Conservation (phyloP, 2,797 vertebrate species). For the Cryptoprocta ferox region DNA sequence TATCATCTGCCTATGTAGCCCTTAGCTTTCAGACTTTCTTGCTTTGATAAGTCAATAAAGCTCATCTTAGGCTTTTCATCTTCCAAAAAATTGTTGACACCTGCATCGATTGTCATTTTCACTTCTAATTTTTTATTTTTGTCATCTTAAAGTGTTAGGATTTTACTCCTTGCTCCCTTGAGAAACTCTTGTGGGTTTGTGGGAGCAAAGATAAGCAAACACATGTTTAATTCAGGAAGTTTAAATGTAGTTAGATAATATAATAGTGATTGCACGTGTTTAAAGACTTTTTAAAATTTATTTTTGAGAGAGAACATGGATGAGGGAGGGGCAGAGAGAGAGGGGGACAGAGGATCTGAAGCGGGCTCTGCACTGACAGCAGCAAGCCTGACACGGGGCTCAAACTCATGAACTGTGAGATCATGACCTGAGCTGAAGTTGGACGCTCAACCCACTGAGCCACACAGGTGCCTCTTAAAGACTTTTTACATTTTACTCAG, state of each 20-base stretch:
- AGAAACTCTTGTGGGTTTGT: not conserved
- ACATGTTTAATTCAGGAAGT: not conserved
- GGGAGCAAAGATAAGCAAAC: not conserved
- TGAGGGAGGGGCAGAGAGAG: no score
- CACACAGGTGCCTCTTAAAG: no score
- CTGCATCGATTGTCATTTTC: not conserved
- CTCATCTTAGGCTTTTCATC: not conserved
- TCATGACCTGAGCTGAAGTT: no score
- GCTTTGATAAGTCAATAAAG: not conserved
- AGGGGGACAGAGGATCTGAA: no score
- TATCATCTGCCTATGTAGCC: not conserved
- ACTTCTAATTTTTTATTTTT: not conserved
- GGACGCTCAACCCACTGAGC: no score
- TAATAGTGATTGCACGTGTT: not conserved
- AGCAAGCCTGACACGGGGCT: no score
- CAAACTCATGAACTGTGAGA: no score
- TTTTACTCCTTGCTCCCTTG: slow-evolving; percentile 1
- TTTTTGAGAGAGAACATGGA: no score
- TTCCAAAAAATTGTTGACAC: not conserved
- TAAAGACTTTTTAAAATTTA: not conserved
- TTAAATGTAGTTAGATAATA: slow-evolving; percentile 28
- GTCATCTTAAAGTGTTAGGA: not conserved
- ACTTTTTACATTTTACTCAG: not conserved
- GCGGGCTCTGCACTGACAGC: no score
- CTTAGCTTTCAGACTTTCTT: not conserved